Conservation (phyloP, 2,888 invertebrate species). For the Pyrochroa serraticornis region DNA sequence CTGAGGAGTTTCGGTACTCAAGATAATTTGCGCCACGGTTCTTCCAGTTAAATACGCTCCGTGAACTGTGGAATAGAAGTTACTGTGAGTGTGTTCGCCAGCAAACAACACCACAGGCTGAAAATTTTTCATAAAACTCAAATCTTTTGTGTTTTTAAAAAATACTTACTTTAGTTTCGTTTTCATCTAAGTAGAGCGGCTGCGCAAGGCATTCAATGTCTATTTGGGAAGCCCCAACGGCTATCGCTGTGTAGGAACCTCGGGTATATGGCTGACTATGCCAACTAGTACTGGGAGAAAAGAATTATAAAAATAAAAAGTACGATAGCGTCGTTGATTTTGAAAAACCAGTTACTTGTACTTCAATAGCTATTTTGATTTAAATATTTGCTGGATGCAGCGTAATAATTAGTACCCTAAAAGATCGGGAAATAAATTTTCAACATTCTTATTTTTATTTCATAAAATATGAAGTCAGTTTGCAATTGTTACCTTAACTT, state of each 20-base stretch:
- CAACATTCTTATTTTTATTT: no score
- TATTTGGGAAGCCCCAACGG: slow-evolving; percentile 84
- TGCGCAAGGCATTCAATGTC: slow-evolving; percentile 88
- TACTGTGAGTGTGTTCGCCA: slow-evolving; percentile 94
- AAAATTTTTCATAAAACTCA: slow-evolving; percentile 45
- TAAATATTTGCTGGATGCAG: no score
- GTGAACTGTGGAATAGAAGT: slow-evolving; percentile 94
- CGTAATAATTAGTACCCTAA: background rate
- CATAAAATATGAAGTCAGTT: no score
- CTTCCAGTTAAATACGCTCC: slow-evolving; percentile 91
- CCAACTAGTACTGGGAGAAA: slow-evolving; percentile 82
- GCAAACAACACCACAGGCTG: slow-evolving; percentile 88
- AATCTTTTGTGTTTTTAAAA: background rate
- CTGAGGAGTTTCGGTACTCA: slow-evolving; percentile 65
- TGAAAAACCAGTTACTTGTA: no score
- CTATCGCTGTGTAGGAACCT: slow-evolving; percentile 92
- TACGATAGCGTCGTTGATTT: no score
- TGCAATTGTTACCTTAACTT: no score
- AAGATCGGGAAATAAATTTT: no score
- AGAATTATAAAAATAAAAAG: no score
- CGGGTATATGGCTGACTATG: slow-evolving; percentile 79
- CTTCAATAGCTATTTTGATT: no score
- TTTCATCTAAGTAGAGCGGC: slow-evolving; percentile 76
- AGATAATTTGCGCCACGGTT: slow-evolving; percentile 75
- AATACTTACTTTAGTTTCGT: slow-evolving; percentile 69